Base-by-base conservation (phyloP, 2,888 invertebrate species). In the Lasius platythorax region DNA sequence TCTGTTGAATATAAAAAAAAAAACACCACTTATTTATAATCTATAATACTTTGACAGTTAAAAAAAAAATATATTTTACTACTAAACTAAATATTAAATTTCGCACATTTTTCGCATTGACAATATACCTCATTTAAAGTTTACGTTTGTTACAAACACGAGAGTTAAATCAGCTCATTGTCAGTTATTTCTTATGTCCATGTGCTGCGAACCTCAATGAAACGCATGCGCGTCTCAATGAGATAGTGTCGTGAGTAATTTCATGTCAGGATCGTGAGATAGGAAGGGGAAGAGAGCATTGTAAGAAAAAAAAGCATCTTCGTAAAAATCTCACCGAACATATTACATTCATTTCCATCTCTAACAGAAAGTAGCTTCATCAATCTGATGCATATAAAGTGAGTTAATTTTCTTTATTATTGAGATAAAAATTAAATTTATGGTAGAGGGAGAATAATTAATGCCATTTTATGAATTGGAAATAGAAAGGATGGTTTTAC, bases 171-270 rank as follows among this genome's bases (percentile, higher is more conserved):
- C 40, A 23, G 50, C 37, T 18, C 23, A 23, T 23, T 23, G 23
- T 23, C 37, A 37, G 15, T 72, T 72, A 37, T 56, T 72, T 72
- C n/a, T 53, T 56, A 23, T 56, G 15, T 37, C 37, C 37, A 37
- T 40, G 30, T 40, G 30, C 43, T 12, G 28, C 6, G 12, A 73
- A 61, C 28, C 6, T 15, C 84, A 76, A 87, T 87, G 87, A 83
- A n/a, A 88, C 87, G 88, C 88, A 90, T 85, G 90, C 88, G 88
- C 84, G 63, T 56, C 23, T 23, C 23, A 23, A 23, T 23, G 23
- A 23, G 63, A 73, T 15, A 46, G 12, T 46, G 46, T 15, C 46
- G 15, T 46, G 85, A 88, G 87, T 87, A 87, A 84, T 84, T 83
- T 64, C 64, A 75, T 70, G 66, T 75, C 82, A 83, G 85, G 75